Percentiles rank a stretch among this genome's conserved stretches.
Conservation (phyloP, 2,113 vertebrate genomes). For the Vidua macroura region DNA sequence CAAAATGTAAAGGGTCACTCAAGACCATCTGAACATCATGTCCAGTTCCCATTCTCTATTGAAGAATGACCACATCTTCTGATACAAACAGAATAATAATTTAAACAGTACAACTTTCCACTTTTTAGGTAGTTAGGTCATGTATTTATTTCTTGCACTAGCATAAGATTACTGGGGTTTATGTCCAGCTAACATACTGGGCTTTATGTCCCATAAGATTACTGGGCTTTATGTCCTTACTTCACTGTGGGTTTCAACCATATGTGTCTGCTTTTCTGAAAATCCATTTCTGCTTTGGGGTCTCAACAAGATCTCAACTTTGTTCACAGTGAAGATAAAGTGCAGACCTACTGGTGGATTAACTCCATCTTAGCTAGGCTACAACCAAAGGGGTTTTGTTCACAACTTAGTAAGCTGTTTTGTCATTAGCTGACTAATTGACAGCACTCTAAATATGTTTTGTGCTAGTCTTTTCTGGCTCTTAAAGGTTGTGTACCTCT, state of each 20-base stretch:
- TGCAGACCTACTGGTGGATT: conserved; percentile 5
- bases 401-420: background rate
- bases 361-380: background rate
- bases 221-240: background rate
- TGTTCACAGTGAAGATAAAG: background rate
- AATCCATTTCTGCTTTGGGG: conserved; percentile 4
- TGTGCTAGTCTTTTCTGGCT: background rate
- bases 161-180: background rate
- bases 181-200: background rate
- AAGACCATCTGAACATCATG: conserved; percentile 44
- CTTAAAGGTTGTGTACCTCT: background rate
- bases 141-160: conserved; percentile 43
- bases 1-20: background rate
- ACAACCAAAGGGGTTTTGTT: background rate
- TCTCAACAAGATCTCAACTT: background rate
- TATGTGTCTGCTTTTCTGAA: conserved; percentile 27
- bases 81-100: conserved; percentile 38
- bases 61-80: conserved; percentile 27
- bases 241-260: background rate
- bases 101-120: conserved; percentile 25
- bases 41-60: conserved; percentile 8
- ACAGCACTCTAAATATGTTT: background rate
- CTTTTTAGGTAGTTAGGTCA: background rate
- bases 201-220: background rate
- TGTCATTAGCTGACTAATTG: background rate